phyloP scores from a whole-genome alignment of 1,140 invertebrate species.

The Gonatopus flavifemur region DNA sequence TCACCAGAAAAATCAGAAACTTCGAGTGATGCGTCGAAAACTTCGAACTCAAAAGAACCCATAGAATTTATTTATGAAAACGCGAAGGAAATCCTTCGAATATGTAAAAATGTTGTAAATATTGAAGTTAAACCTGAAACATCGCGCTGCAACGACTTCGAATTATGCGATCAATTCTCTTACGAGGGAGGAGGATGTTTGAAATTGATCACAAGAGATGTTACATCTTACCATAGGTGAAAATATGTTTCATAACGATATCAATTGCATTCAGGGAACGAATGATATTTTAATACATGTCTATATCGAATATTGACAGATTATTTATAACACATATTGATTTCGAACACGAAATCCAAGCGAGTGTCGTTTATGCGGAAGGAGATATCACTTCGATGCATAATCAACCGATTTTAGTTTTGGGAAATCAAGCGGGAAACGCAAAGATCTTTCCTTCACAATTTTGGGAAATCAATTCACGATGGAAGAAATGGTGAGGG shows the following conservation, averaged over 20 bases:
- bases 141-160: conserved; percentile 31
- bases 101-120: conserved; percentile 29
- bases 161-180: conserved; percentile 40
- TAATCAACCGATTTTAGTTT: conserved; percentile 32
- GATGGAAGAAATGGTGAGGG: conserved; percentile 47
- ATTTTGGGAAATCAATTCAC: conserved; percentile 24
- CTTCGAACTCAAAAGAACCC: background rate
- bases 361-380: conserved; percentile 33
- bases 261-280: no score
- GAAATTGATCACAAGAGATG: conserved; percentile 41
- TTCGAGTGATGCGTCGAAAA: background rate
- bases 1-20: background rate
- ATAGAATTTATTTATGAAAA: conserved; percentile 44
- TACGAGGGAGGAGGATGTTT: conserved; percentile 52
- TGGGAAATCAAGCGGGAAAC: conserved; percentile 36
- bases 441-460: conserved; percentile 27
- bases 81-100: conserved; percentile 33
- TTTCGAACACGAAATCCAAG: conserved; percentile 39
- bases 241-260: background rate
- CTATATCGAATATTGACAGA: conserved; percentile 40
- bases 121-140: conserved; percentile 32
- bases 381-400: conserved; percentile 3
- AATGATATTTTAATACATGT: no score
- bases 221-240: conserved; percentile 44
- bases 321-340: conserved; percentile 44